phyloP scores from a whole-genome alignment of 2,797 vertebrate genomes.

The Alcedo atthis region DNA sequence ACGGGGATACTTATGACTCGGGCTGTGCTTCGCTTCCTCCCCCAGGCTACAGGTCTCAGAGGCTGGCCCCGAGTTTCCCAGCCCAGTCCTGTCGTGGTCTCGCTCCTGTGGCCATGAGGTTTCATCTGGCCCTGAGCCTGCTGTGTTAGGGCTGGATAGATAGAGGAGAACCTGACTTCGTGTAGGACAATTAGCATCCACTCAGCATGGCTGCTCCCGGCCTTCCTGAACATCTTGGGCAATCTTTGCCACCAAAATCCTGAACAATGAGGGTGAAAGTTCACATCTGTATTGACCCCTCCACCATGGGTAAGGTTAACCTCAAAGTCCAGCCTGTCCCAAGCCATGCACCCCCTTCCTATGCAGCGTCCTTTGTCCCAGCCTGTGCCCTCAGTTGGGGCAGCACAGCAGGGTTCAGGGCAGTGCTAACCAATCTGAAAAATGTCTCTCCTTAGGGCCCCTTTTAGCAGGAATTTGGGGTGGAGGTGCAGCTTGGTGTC shows the following conservation, averaged over 20 bases:
- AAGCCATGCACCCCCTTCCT: not conserved
- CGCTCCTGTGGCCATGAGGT: not conserved
- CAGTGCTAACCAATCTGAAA: not conserved
- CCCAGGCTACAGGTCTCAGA: rapidly evolving
- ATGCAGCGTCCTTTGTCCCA: rapidly evolving
- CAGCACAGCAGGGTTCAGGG: not conserved
- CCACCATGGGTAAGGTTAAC: not conserved
- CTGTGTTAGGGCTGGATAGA: not conserved
- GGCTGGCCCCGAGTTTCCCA: not conserved
- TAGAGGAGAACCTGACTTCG: not conserved
- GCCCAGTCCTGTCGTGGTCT: not conserved
- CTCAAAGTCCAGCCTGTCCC: not conserved
- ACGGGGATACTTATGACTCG: not conserved
- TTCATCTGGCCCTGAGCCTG: not conserved
- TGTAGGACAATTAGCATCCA: not conserved
- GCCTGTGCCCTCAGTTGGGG: rapidly evolving
- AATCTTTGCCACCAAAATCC: not conserved
- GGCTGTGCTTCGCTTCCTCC: not conserved
- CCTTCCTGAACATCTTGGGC: rapidly evolving
- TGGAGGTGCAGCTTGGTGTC: not conserved
- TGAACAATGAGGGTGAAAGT: not conserved
- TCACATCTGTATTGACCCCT: not conserved
- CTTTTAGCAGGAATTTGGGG: not conserved
- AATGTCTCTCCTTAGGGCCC: not conserved
- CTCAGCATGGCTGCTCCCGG: not conserved